Evolutionary conservation across 2,797 vertebrate species (phyloP).

Genomic region (Acrossocheilus wenchowensis): DNA sequence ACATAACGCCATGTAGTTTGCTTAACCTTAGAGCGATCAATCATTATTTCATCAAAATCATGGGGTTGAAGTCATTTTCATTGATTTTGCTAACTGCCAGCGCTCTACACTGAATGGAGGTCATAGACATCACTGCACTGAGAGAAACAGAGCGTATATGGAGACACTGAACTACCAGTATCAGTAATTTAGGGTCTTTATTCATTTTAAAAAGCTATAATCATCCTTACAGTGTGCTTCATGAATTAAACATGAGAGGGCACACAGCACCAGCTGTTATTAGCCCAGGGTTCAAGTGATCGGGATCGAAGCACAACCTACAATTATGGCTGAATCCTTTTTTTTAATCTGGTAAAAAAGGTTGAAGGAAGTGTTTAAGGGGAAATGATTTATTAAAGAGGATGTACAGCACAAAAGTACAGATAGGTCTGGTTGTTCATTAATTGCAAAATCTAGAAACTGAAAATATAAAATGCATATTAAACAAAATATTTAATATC

Average conservation of each 20-base stretch:
- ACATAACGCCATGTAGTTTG: neutral
- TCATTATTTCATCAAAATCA: slow-evolving; percentile 21
- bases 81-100: slow-evolving; percentile 19
- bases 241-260: slow-evolving; percentile 53
- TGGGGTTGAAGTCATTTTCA: neutral
- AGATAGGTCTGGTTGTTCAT: neutral
- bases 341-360: slow-evolving; percentile 4
- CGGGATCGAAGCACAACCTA: neutral
- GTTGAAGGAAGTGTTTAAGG: slow-evolving; percentile 3
- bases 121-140: slow-evolving; percentile 1
- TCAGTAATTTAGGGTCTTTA: slow-evolving; percentile 42
- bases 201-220: slow-evolving; percentile 47
- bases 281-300: slow-evolving; percentile 4
- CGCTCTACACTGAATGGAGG: neutral
- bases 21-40: neutral
- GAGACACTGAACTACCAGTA: slow-evolving; percentile 8
- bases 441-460: neutral
- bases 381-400: slow-evolving; percentile 1
- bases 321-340: neutral
- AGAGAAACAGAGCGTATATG: neutral
- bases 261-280: slow-evolving; percentile 32
- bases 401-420: neutral
- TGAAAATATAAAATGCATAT: neutral
- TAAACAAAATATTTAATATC: neutral
- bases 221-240: slow-evolving; percentile 30